Evolutionary conservation across 2,113 vertebrate genomes (phyloP).

Genomic region (Xiphophorus hellerii): DNA sequence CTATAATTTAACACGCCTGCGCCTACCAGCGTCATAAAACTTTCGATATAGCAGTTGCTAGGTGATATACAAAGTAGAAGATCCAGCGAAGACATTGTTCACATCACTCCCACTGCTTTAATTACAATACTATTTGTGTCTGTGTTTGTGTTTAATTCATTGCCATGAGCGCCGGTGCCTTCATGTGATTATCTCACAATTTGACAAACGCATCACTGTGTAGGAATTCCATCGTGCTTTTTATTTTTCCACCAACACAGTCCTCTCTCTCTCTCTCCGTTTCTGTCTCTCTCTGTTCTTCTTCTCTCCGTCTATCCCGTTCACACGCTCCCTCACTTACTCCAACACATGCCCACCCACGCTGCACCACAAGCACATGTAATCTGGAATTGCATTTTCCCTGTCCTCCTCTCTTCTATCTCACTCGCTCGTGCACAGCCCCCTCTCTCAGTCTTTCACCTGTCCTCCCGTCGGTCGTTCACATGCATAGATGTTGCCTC

Average conservation of each 20-base stretch:
- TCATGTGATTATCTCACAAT: constrained; percentile 25
- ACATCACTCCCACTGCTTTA: constrained; percentile 24
- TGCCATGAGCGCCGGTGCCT: constrained; percentile 3
- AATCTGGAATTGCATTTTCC: constrained; percentile 65
- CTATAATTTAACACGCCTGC: background rate
- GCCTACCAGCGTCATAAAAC: background rate
- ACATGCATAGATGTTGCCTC: constrained; percentile 43
- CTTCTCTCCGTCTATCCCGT: constrained; percentile 8
- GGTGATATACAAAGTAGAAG: constrained; percentile 43
- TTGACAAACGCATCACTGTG: constrained; percentile 39
- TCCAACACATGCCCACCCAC: constrained; percentile 69
- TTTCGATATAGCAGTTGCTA: constrained; percentile 53
- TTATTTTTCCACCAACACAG: constrained; percentile 21
- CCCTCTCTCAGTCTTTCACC: constrained; percentile 18
- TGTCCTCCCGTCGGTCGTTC: constrained; percentile 35
- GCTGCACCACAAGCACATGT: constrained; percentile 66
- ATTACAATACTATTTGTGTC: constrained; percentile 13
- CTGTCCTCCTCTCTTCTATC: constrained; percentile 20
- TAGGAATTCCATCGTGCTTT: constrained; percentile 33
- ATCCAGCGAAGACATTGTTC: background rate
- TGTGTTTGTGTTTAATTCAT: constrained; percentile 29
- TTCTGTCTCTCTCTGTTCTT: no score
- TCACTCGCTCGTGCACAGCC: constrained; percentile 22
- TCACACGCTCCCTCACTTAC: constrained; percentile 45
- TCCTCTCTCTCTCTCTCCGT: background rate